A percentile compares a stretch with the other conserved stretches of the same genome.
Evolutionary conservation across 2,113 vertebrate genomes (phyloP).

Genomic region (Nibea coibor): DNA sequence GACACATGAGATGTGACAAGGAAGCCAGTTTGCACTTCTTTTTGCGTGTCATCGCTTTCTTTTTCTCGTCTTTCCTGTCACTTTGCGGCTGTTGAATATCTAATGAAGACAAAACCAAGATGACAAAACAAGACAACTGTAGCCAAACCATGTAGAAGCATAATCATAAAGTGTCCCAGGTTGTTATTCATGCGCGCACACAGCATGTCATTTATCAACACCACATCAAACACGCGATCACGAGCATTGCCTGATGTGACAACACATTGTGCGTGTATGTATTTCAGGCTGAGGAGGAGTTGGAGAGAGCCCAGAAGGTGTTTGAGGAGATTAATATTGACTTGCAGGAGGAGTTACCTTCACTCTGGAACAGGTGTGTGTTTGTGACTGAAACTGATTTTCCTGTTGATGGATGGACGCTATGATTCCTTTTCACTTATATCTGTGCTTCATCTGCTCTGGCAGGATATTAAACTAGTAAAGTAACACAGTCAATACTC

Average conservation of each 20-base stretch:
- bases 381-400: constrained; percentile 4
- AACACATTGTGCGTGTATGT: constrained; percentile 17
- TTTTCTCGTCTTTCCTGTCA: background rate
- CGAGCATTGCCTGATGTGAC: background rate
- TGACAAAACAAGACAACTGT: background rate
- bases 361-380: constrained; percentile 96
- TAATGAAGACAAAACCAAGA: constrained; percentile 3
- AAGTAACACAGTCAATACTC: constrained; percentile 7
- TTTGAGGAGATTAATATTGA: constrained; percentile 98
- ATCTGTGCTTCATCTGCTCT: constrained; percentile 15
- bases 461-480: constrained; percentile 7
- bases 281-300: constrained; percentile 95
- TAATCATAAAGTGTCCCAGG: background rate
- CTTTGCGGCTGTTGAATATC: background rate
- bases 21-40: background rate
- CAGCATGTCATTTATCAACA: background rate
- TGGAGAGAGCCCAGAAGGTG: constrained; percentile 97
- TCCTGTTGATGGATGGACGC: constrained; percentile 25
- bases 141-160: background rate
- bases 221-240: background rate
- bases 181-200: background rate
- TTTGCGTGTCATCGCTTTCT: background rate
- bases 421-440: constrained; percentile 14
- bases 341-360: constrained; percentile 97
- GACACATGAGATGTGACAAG: background rate